These are phyloP conservation scores for Alviniconcha strummeri DNA, from an alignment of 2,888 invertebrate genomes.

Conservation along the genomic window DNA sequence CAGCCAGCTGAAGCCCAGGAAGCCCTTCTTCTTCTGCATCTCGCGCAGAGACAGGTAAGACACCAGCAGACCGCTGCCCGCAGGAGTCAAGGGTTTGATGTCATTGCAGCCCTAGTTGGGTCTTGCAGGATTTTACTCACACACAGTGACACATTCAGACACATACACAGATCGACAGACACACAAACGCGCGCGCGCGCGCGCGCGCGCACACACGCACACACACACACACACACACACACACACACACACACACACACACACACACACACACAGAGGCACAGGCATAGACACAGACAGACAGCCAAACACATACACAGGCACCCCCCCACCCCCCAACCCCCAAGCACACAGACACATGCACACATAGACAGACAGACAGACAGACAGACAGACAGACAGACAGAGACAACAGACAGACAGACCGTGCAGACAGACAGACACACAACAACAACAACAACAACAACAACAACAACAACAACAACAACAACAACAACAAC, in stretches of 20 bases:
- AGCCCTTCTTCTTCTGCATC: conserved; percentile 39
- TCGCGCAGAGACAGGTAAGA: conserved; percentile 43
- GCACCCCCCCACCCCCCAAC: background rate
- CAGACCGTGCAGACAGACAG: too few species aligned
- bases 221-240: background rate
- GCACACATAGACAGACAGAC: background rate
- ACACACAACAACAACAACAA: too few species aligned
- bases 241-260: background rate
- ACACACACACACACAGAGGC: background rate
- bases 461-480: too few species aligned
- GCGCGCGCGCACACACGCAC: too few species aligned
- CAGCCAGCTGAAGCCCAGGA: conserved; percentile 36
- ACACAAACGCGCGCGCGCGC: background rate
- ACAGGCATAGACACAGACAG: conserved; percentile 6
- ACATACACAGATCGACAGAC: background rate
- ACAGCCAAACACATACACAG: background rate
- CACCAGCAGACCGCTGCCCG: conserved; percentile 44
- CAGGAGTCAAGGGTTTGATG: background rate
- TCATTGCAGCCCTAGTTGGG: too few species aligned
- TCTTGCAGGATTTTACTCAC: too few species aligned
- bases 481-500: background rate
- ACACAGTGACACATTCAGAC: background rate
- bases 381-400: too few species aligned
- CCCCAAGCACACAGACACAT: background rate
- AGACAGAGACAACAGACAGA: too few species aligned